These are phyloP conservation scores for Formica exsecta DNA, from an alignment of 1,140 invertebrate genomes.

Conservation along the genomic window DNA sequence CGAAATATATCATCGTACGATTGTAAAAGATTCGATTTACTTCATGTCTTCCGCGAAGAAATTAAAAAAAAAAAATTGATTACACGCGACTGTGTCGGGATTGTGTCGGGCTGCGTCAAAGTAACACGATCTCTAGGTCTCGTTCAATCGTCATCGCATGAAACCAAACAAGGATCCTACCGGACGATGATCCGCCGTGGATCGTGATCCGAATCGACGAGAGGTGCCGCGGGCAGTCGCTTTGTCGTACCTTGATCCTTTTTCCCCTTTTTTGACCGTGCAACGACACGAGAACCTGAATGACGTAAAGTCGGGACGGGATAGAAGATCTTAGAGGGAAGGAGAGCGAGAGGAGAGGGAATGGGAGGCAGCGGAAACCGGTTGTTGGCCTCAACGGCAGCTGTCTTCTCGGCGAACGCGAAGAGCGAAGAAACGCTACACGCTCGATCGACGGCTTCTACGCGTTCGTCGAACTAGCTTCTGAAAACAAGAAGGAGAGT, in stretches of 20 bases:
- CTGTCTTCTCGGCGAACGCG: slow-evolving; percentile 57
- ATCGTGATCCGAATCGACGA: slow-evolving; percentile 64
- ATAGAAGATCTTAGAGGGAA: not conserved
- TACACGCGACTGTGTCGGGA: not conserved
- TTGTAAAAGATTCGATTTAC: not conserved
- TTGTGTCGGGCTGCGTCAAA: not conserved
- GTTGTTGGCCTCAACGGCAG: slow-evolving; percentile 67
- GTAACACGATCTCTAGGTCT: slow-evolving; percentile 15
- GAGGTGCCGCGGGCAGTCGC: slow-evolving; percentile 50
- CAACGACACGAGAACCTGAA: slow-evolving; percentile 60
- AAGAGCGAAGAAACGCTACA: slow-evolving; percentile 57
- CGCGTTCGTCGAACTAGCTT: slow-evolving; percentile 30
- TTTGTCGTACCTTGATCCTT: slow-evolving; percentile 37
- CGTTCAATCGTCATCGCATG: slow-evolving; percentile 4
- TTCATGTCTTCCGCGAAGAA: not conserved
- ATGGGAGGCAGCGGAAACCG: slow-evolving; percentile 57
- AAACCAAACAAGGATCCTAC: slow-evolving; percentile 35
- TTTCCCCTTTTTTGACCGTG: slow-evolving; percentile 17
- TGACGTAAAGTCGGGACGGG: slow-evolving; percentile 20
- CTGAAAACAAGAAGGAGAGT: slow-evolving; percentile 59
- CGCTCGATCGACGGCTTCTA: slow-evolving; percentile 62
- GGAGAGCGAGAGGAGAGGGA: not conserved
- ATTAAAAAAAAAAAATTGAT: too few relatives aligned
- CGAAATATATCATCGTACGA: not conserved
- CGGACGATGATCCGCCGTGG: slow-evolving; percentile 44